Evolutionary conservation across 2,113 vertebrate genomes (phyloP), one percentile per base, ranked within the genome.

Genomic region (Chlorocebus sabaeus): DNA sequence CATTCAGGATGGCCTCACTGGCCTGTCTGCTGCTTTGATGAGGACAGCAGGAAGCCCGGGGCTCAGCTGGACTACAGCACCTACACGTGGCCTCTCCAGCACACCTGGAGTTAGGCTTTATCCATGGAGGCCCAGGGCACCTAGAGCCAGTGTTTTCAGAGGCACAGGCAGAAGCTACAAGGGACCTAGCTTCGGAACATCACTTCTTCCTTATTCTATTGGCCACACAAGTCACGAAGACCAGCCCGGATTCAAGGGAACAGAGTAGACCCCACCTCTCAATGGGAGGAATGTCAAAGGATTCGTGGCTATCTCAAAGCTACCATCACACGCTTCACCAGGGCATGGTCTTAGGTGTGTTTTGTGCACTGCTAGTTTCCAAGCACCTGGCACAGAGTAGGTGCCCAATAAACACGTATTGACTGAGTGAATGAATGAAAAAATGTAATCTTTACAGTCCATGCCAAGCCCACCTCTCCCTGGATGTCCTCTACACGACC

Each of bases 61-160:
- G 0, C 40, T 11, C 30, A 0, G 18, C 30, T 20, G 35, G 23
- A 3, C 0, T 3, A 8, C 18, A 13, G 35, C 2, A 3, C 17
- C 16, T 25, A 18, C 6, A 4, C 3, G 0, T 0, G 8, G 16
- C 38, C 82, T 57, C 6, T 3, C 55, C 6, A 1, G 2, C 6
- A 1, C 2, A 7, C 2, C 16, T 12, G 61, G 45, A 12, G 6
- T 38, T 8, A 12, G 16, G 38, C n/a, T 23, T 45, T 57, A 6
- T 12, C 59, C 61, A 22, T 0, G 20, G 61, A 38, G 61, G 17
- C n/a, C 57, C 23, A 68, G 50, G n/a, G 43, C 50, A 81, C 81
- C 50, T 57, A 9, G 8, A 55, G n/a, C 43, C 64, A 73, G 35
- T 8, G 13, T 13, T 20, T 22, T 43, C 50, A 79, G 89, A 87